A percentile compares a stretch with the other conserved stretches of the same genome.
These are phyloP conservation scores for Lytechinus pictus DNA, from an alignment of 35 echinoderm and acorn worm genomes.

Conservation along the genomic window DNA sequence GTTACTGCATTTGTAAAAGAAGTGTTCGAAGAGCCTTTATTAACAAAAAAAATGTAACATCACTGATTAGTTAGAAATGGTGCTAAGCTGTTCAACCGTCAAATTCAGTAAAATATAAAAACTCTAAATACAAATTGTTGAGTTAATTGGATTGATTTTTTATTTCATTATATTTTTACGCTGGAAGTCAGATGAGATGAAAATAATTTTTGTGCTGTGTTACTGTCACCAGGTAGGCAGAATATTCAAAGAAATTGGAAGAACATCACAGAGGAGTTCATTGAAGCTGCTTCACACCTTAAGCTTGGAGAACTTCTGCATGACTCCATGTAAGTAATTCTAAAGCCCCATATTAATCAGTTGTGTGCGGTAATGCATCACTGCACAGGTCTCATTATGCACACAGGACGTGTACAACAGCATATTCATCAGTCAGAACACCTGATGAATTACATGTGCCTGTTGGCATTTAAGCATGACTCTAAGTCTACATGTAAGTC, in stretches of 20 bases:
- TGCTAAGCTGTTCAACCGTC: background rate
- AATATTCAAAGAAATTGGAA: constrained; percentile 81
- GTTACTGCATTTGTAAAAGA: too few species aligned
- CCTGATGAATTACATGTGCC: too few species aligned
- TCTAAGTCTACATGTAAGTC: too few species aligned
- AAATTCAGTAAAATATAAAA: background rate
- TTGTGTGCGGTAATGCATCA: too few species aligned
- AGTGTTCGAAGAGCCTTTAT: background rate
- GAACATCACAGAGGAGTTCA: constrained; percentile 88
- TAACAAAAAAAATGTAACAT: background rate
- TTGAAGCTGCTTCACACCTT: constrained; percentile 71
- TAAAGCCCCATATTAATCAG: too few species aligned
- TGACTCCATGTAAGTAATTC: constrained; percentile 77
- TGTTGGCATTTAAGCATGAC: too few species aligned
- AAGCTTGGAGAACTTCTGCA: constrained; percentile 89
- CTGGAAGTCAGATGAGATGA: too few species aligned
- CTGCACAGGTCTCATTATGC: too few species aligned
- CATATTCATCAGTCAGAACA: too few species aligned
- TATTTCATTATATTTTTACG: too few species aligned
- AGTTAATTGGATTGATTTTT: too few species aligned
- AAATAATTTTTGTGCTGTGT: background rate
- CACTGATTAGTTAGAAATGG: background rate
- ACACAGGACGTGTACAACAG: too few species aligned
- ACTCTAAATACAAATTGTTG: background rate
- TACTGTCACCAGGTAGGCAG: constrained; percentile 46